phyloP scores from a whole-genome alignment of 2,113 vertebrate genomes.

The Rattus norvegicus region DNA sequence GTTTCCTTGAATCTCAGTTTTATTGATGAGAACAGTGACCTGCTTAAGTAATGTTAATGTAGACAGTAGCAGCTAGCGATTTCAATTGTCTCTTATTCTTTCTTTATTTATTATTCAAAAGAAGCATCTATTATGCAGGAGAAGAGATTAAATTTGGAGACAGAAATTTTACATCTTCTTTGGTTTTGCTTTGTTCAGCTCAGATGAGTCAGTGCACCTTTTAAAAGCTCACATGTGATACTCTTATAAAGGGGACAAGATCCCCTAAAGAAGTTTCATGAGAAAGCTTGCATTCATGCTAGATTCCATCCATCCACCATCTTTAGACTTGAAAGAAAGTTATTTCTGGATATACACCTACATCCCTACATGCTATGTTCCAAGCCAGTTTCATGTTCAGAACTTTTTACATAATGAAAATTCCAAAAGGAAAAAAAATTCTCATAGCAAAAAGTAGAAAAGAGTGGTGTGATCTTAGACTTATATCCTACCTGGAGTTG shows the following conservation, averaged over 20 bases:
- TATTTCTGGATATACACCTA: neutral
- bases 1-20: neutral
- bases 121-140: neutral
- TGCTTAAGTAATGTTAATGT: neutral
- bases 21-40: neutral
- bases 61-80: neutral
- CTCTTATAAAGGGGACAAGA: neutral
- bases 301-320: too few relatives aligned
- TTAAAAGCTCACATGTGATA: constrained; percentile 16
- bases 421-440: neutral
- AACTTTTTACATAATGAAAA: constrained; percentile 21
- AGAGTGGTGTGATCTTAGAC: constrained; percentile 21
- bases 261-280: neutral
- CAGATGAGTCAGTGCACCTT: neutral
- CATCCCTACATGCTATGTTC: neutral
- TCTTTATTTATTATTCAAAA: constrained; percentile 40
- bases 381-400: neutral
- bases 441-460: constrained; percentile 50
- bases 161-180: neutral
- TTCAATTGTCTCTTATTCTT: constrained; percentile 7
- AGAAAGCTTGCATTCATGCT: neutral
- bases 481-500: constrained; percentile 41
- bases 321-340: constrained; percentile 6
- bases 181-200: neutral
- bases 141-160: constrained; percentile 22